A percentile compares a stretch with the other conserved stretches of the same genome.
These are phyloP conservation scores for Euglossa dilemma DNA, from an alignment of 1,140 invertebrate genomes.

Conservation along the genomic window DNA sequence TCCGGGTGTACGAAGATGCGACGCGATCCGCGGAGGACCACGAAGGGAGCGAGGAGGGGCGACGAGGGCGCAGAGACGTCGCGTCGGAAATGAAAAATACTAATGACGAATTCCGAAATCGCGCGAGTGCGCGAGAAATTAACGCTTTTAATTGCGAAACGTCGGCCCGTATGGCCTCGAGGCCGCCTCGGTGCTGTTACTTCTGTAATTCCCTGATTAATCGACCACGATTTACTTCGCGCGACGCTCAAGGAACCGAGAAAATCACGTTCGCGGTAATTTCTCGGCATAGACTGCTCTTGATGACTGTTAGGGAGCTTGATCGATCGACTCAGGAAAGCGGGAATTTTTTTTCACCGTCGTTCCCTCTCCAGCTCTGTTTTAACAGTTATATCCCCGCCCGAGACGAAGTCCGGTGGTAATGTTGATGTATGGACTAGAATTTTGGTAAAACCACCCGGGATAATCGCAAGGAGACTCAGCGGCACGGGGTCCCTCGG, in stretches of 20 bases:
- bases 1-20: no score
- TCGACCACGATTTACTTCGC: constrained; percentile 62
- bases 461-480: neutral
- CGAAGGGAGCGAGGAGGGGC: neutral
- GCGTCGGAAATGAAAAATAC: constrained; percentile 40
- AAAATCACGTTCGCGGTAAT: constrained; percentile 41
- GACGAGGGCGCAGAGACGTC: no score
- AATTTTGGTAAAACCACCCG: neutral
- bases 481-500: no score
- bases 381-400: constrained; percentile 2
- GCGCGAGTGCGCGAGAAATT: constrained; percentile 57
- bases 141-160: constrained; percentile 67
- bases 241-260: constrained; percentile 58
- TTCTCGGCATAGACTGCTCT: constrained; percentile 12
- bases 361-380: no score
- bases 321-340: constrained; percentile 18
- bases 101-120: constrained; percentile 55
- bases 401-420: neutral
- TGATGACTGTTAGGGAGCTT: constrained; percentile 41
- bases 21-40: no score
- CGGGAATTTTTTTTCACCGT: neutral
- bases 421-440: neutral
- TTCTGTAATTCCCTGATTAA: constrained; percentile 65
- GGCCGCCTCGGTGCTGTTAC: constrained; percentile 20
- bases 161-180: constrained; percentile 30